Evolutionary conservation across 2,888 invertebrate species (phyloP).

Genomic region (Eulithis testata): DNA sequence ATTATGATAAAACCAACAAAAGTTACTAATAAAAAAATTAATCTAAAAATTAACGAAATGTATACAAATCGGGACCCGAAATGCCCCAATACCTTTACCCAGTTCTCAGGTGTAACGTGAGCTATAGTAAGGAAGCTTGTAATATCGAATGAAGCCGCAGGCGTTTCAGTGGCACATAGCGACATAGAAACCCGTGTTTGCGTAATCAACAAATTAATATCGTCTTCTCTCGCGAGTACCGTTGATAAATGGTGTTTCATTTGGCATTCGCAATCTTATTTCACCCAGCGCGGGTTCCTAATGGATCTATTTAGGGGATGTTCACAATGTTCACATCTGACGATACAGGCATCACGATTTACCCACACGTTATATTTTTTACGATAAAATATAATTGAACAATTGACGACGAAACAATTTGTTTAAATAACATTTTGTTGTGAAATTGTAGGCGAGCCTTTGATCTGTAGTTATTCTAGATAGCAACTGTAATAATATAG

Average conservation of each 20-base stretch:
- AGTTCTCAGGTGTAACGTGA: too few relatives aligned
- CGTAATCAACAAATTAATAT: slow-evolving; percentile 17
- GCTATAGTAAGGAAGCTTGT: too few relatives aligned
- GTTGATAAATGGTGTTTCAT: slow-evolving; percentile 24
- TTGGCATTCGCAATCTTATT: slow-evolving; percentile 18
- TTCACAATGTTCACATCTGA: not conserved
- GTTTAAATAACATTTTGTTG: too few relatives aligned
- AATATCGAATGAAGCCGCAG: not conserved
- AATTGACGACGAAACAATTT: not conserved
- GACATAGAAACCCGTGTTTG: slow-evolving; percentile 9
- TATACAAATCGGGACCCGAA: too few relatives aligned
- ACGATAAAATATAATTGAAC: not conserved
- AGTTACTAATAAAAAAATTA: too few relatives aligned
- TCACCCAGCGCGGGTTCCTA: slow-evolving; percentile 13
- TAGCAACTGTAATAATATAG: too few relatives aligned
- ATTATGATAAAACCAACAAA: too few relatives aligned
- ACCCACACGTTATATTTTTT: not conserved
- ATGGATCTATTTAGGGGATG: slow-evolving; percentile 22
- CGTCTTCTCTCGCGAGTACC: slow-evolving; percentile 12
- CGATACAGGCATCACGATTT: not conserved
- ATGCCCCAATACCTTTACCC: too few relatives aligned
- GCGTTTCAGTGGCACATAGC: not conserved
- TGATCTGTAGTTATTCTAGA: too few relatives aligned
- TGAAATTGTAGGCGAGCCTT: too few relatives aligned
- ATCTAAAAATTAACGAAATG: too few relatives aligned